Evolutionary conservation across 64 coral and sea anemone genomes (phyloP), one percentile per base, ranked within the genome.

Genomic region (Anthopleura sola): DNA sequence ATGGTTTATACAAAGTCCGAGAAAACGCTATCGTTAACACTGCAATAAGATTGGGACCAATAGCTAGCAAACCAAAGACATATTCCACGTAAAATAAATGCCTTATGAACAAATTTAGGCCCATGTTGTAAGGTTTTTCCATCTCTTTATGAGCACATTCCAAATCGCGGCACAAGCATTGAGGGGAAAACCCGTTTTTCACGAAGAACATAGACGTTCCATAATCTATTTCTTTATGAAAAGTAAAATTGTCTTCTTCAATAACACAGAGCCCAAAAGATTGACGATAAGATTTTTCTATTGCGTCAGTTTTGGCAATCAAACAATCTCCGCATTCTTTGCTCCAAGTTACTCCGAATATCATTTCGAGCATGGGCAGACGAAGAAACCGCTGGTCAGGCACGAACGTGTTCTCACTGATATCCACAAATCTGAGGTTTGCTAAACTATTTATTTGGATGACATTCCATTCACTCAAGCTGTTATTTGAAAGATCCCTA

Each of bases 1-100:
- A 78, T 3, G 89, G 83, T 15, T 78, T 90, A 36, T 74, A 71
- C 12, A 90, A 21, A 21, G 82, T 46, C 6, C 28, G 36, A 13
- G 66, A 79, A 20, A 75, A 66, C 17, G 55, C 75, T 19, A 36
- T 78, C 55, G 84, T 86, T 19, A 86, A 64, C 10, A 69, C 54
- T 28, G 86, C 89, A n/a, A 86, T 37, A 6, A 90, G 19, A 34
- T 90, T 90, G 44, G 80, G 13, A 48, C 57, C 21, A 6, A 90
- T 28, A 32, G 89, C 83, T 56, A 66, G 36, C 37, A 10, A 15
- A 20, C 89, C 89, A 18, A 90, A 29, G 23, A 85, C 37, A 50
- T 90, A 90, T 74, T 90, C 89, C 48, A 80, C 38, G 46, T 90
- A 86, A 80, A 90, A 90, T 12, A 90, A 38, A 14, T 80, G 64